Evolutionary conservation across 2,888 invertebrate species (phyloP), one percentile per base, ranked within the genome.

Genomic region (Homarus gammarus): DNA sequence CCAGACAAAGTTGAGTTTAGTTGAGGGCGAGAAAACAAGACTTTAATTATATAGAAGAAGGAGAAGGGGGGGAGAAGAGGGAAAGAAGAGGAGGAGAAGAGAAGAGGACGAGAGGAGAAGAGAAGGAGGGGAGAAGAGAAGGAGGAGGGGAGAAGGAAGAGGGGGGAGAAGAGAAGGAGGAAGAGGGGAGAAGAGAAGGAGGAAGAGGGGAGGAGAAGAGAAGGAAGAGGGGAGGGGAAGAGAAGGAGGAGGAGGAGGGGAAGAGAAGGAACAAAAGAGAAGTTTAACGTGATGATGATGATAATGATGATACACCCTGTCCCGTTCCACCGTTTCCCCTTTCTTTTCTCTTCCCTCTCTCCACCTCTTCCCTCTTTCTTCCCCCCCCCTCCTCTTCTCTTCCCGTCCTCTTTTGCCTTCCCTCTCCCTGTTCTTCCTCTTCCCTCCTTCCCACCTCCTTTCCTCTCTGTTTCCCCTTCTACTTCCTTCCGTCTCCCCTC

Each of bases 161-260:
- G 15, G 40, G 15, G 40, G 3, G 12, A 1, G 33, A 73, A n/a
- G 5, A 33, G 27, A 5, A 1, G 15, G 18, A 10, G 18, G 44
- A n/a, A 77, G 18, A 40, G 44, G 40, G 77, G 40, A 40, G 40
- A 44, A 40, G 38, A 77, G n/a, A 44, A 40, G 40, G 44, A 40
- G 31, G 15, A 68, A 22, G 22, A 22, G 68, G 10, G 8, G 38
- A n/a, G 18, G 44, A 40, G 18, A 18, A 40, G n/a, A n/a, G 40
- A 40, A 40, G 38, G 44, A 44, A 77, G 77, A 77, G 77, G 40
- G 77, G n/a, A 40, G 40, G 77, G 77, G 44, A 77, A 40, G 44
- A 40, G 10, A 40, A 77, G 77, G 77, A 44, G 77, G 73, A 36
- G 73, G n/a, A 36, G 36, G 38, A 73, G 73, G 36, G 15, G 10